Percentiles rank a stretch among this genome's conserved stretches.
Evolutionary conservation across 1,140 invertebrate species (phyloP).

Genomic region (Pomacea maculata): DNA sequence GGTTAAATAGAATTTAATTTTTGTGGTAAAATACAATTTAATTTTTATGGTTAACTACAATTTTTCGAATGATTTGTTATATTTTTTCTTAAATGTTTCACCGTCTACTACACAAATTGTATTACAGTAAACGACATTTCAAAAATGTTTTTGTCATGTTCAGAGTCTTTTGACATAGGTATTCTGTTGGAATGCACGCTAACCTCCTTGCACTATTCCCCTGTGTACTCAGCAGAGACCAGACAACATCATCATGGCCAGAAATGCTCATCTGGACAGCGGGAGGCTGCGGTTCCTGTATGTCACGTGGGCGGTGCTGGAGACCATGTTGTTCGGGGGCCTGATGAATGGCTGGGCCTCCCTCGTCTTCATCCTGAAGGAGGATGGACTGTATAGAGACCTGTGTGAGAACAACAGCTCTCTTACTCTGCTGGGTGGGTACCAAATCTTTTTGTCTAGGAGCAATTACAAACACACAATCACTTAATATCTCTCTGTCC

Average conservation of each 20-base stretch:
- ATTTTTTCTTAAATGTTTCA: too few relatives aligned
- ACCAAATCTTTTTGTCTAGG: too few relatives aligned
- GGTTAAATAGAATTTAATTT: too few relatives aligned
- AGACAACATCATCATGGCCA: not conserved
- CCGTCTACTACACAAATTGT: too few relatives aligned
- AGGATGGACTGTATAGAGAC: conserved; percentile 29
- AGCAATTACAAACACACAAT: too few relatives aligned
- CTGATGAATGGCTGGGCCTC: conserved; percentile 36
- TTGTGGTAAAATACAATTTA: too few relatives aligned
- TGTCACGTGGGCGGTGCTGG: conserved; percentile 30
- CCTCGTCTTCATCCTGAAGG: conserved; percentile 35
- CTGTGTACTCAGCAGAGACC: not conserved
- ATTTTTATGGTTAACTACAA: too few relatives aligned
- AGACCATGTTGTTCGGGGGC: conserved; percentile 32
- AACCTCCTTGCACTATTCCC: not conserved
- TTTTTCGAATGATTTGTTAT: too few relatives aligned
- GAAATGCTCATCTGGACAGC: not conserved
- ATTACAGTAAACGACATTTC: not conserved
- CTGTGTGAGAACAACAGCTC: conserved; percentile 16
- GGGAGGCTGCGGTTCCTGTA: conserved; percentile 20
- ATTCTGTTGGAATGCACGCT: not conserved
- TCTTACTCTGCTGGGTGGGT: too few relatives aligned
- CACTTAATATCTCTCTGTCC: too few relatives aligned
- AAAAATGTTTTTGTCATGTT: not conserved
- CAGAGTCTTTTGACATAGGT: not conserved